Evolutionary conservation across 2,888 invertebrate species (phyloP).

Genomic region (Macaria notata): DNA sequence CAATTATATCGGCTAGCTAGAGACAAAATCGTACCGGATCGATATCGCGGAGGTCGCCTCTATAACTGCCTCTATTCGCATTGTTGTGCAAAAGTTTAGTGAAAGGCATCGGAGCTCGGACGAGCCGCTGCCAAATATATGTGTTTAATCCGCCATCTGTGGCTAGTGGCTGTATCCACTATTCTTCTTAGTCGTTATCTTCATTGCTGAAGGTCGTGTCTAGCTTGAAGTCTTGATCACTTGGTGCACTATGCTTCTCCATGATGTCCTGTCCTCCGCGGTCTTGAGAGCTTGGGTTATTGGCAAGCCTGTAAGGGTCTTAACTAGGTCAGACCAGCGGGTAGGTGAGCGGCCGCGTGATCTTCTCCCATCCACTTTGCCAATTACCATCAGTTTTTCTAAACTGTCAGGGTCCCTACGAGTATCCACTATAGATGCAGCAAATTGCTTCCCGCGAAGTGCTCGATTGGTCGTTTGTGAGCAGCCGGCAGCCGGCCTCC

Average conservation of each 20-base stretch:
- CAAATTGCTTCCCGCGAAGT: conserved; percentile 1
- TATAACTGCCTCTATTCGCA: conserved; percentile 15
- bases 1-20: conserved; percentile 22
- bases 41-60: conserved; percentile 21
- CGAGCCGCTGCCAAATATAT: conserved; percentile 15
- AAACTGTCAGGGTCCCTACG: too few species aligned
- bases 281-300: too few species aligned
- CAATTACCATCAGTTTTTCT: too few species aligned
- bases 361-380: too few species aligned
- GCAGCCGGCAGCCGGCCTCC: neutral
- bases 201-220: too few species aligned
- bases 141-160: conserved; percentile 14
- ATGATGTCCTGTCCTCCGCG: too few species aligned
- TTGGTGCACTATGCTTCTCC: too few species aligned
- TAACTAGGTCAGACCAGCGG: too few species aligned
- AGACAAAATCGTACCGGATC: conserved; percentile 19
- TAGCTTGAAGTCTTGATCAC: too few species aligned
- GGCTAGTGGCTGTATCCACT: neutral
- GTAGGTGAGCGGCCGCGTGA: too few species aligned
- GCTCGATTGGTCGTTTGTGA: conserved; percentile 13
- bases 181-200: too few species aligned
- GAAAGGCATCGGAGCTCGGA: conserved; percentile 2
- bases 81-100: conserved; percentile 14
- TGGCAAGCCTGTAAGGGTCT: too few species aligned
- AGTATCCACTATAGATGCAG: conserved; percentile 3